A percentile compares a stretch with the other conserved stretches of the same genome.
Conservation (phyloP, 2,113 vertebrate species). For the Vidua chalybeata region DNA sequence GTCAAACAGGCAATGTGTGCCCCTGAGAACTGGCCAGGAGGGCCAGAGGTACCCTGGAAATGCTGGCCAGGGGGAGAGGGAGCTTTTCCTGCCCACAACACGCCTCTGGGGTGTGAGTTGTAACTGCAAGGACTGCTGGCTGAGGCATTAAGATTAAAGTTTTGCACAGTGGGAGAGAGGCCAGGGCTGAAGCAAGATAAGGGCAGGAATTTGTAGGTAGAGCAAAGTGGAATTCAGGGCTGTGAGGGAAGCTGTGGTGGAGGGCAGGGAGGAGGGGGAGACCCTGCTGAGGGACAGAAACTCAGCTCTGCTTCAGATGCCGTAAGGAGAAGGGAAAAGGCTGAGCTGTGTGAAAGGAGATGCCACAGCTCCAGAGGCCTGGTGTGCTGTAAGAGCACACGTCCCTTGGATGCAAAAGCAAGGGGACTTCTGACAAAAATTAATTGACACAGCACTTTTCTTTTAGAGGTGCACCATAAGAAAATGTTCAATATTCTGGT, state of each 20-base stretch:
- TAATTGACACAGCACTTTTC: not conserved
- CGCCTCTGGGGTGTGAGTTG: not conserved
- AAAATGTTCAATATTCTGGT: not conserved
- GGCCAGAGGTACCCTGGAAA: not conserved
- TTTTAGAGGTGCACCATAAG: not conserved
- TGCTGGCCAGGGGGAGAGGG: not conserved
- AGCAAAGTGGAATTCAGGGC: not conserved
- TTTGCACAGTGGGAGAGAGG: not conserved
- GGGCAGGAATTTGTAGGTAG: not conserved
- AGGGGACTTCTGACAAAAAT: not conserved
- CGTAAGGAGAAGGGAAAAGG: not conserved
- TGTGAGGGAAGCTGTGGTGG: not conserved
- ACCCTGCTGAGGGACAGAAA: not conserved
- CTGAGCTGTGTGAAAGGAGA: not conserved
- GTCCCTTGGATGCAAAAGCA: not conserved
- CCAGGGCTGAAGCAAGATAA: not conserved
- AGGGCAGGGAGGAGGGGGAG: not conserved
- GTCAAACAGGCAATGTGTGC: rapidly evolving
- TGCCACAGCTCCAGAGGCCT: not conserved
- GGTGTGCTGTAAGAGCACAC: not conserved
- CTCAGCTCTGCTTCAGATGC: not conserved
- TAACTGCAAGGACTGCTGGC: not conserved
- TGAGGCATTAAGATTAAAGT: not conserved
- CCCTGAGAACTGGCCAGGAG: not conserved
- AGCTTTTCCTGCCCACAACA: not conserved